Base-by-base conservation (phyloP, 1,140 invertebrate species). In the Pseudoatta argentina region DNA sequence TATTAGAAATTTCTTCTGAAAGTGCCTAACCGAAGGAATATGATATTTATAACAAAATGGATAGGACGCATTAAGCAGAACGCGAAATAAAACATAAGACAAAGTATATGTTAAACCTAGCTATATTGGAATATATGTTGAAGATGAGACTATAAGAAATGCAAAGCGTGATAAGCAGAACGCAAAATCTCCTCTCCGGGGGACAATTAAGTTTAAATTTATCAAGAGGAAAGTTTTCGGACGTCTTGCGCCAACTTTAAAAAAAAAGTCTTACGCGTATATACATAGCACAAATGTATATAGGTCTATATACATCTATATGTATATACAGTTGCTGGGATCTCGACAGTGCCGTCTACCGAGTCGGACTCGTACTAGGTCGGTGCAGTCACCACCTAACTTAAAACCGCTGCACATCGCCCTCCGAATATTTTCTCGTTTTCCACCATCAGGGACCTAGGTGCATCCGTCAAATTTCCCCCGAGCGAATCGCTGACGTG, bases 301-400 rank as follows among this genome's bases (percentile, higher is more conserved):
- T 72, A 30, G n/a, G 1, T 16, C 1, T 61, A 24, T 75, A 24
- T 61, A 24, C 7, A 57, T 39, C 24, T 24, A 8, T 75, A 16
- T 44, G 10, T 30, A 39, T 51, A 73, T 57, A 57, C 21, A 83
- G 39, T 34, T n/a, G 16, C 53, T 12, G 14, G 39, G 16, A 48
- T 73, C 69, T 86, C 93, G 92, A 48, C 57, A 90, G 88, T 88
- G 94, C 93, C 93, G 88, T 83, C 92, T 93, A 76, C 91, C 77
- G 93, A 89, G n/a, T 63, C 87, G 81, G 77, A 71, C 76, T 79
- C 83, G 93, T 92, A 94, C 92, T 93, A 92, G 34, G 53, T 53
- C 57, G 77, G 88, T 91, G 78, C 91, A 93, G 92, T 93, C 88
- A 88, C 85, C 87, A 91, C 91, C 90, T 91, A 89, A 88, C 88